phyloP scores from a whole-genome alignment of 2,113 vertebrate species.

The Callaeas wilsoni region DNA sequence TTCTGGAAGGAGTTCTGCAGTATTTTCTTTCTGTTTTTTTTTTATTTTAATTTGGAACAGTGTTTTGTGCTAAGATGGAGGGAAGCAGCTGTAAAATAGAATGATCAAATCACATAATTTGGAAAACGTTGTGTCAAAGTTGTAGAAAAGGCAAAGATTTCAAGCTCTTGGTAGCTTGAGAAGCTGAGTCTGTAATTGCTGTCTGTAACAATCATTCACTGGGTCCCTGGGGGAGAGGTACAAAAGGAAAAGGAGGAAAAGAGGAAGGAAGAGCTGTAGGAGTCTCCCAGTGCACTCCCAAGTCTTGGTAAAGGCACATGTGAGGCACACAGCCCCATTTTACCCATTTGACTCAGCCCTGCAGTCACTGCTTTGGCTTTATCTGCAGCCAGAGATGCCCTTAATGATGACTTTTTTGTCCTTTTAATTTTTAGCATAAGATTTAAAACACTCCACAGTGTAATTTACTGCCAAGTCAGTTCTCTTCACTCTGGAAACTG shows the following conservation, averaged over 20 bases:
- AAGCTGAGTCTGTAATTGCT: background rate
- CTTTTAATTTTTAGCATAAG: background rate
- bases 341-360: background rate
- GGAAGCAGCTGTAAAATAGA: background rate
- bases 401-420: background rate
- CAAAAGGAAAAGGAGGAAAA: background rate
- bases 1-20: background rate
- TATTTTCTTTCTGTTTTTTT: background rate
- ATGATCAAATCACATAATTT: background rate
- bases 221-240: background rate
- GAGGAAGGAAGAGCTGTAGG: background rate
- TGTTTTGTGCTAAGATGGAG: background rate
- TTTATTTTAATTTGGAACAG: background rate
- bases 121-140: background rate
- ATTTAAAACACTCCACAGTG: background rate
- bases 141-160: background rate
- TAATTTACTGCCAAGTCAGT: background rate
- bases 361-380: background rate
- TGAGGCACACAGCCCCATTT: background rate
- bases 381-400: background rate
- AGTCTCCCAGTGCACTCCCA: background rate
- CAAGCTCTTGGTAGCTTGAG: background rate
- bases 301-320: background rate
- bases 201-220: background rate
- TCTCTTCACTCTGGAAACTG: background rate